Percentiles rank a stretch among this genome's conserved stretches.
These are phyloP conservation scores for Pampusana beccarii DNA, from an alignment of 2,113 vertebrate genomes.

Conservation along the genomic window DNA sequence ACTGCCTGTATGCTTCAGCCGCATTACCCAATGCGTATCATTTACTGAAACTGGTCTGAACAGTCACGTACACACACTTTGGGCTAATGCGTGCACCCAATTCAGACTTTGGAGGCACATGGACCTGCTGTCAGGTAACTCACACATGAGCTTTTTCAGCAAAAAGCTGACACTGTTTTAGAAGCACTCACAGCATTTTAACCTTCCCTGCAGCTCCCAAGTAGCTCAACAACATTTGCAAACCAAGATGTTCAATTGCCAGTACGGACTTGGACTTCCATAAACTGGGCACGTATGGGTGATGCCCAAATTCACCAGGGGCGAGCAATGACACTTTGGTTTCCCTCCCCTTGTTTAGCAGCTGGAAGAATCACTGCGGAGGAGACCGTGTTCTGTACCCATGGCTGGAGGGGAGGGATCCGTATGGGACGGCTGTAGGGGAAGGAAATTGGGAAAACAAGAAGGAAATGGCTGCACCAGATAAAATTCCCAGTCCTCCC, in stretches of 20 bases:
- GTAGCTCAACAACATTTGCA: not conserved
- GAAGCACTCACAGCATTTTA: not conserved
- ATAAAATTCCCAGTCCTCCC: not conserved
- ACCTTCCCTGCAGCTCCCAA: not conserved
- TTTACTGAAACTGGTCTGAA: not conserved
- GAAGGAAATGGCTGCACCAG: not conserved
- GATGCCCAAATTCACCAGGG: not conserved
- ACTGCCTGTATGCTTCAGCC: not conserved
- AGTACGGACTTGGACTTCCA: not conserved
- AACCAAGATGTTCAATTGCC: not conserved
- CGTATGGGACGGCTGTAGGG: not conserved
- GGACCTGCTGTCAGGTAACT: not conserved
- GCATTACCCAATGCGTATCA: not conserved
- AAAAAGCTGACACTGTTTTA: not conserved
- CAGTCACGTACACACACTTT: accelerated
- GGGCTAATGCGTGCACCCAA: not conserved
- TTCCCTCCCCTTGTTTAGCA: not conserved
- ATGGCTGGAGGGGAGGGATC: not conserved
- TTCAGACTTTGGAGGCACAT: not conserved
- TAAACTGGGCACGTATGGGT: not conserved
- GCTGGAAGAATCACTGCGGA: not conserved
- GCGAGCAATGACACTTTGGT: not conserved
- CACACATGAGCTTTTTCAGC: not conserved
- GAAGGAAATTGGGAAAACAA: not conserved
- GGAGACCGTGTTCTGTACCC: not conserved